These are phyloP conservation scores for Anguilla obscura DNA, from an alignment of 2,797 vertebrate species.

Conservation along the genomic window DNA sequence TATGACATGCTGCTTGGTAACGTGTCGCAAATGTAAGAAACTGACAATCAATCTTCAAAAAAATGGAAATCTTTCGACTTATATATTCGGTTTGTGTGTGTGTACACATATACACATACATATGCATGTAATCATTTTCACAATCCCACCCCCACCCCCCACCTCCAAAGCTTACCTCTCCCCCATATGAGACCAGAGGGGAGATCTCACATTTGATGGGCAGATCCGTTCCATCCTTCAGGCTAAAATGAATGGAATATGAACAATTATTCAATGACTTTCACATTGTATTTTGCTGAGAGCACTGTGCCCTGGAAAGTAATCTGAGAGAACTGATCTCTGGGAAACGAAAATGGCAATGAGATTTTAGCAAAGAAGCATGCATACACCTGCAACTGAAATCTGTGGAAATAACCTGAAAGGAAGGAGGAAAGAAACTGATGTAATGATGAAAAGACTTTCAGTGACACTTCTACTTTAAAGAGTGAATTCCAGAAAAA, in stretches of 20 bases:
- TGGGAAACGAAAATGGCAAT: neutral
- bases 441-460: neutral
- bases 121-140: no score
- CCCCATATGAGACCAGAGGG: slow-evolving; percentile 89
- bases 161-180: slow-evolving; percentile 80
- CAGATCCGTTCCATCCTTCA: slow-evolving; percentile 91
- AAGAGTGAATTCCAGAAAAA: neutral
- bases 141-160: neutral
- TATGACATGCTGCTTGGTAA: neutral
- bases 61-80: neutral
- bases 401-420: neutral
- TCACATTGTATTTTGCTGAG: slow-evolving; percentile 11
- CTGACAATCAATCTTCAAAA: neutral
- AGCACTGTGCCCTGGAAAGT: neutral
- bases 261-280: slow-evolving; percentile 34
- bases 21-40: neutral
- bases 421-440: neutral
- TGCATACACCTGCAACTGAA: neutral
- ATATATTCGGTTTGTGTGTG: no score
- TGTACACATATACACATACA: no score
- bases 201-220: slow-evolving; percentile 98
- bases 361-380: slow-evolving; percentile 6
- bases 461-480: neutral
- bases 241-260: slow-evolving; percentile 64
- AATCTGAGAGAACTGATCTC: slow-evolving; percentile 10